These are phyloP conservation scores for Parnassius orleans DNA, from an alignment of 2,888 invertebrate species.

Conservation along the genomic window DNA sequence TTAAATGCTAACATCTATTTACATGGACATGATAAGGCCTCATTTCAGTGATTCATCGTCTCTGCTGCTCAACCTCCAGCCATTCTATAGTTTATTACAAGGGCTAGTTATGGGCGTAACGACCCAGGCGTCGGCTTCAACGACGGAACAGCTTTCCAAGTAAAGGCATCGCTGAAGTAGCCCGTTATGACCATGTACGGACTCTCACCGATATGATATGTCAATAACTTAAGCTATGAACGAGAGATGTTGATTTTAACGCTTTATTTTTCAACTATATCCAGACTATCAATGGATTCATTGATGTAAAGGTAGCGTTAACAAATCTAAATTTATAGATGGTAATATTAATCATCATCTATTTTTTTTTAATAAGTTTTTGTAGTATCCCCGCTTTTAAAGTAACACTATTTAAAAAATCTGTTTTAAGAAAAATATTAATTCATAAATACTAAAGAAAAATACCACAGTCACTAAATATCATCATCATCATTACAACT, in stretches of 20 bases:
- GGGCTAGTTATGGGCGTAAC: constrained; percentile 35
- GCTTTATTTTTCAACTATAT: constrained; percentile 11
- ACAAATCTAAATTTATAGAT: too few species aligned
- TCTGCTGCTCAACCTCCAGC: constrained; percentile 12
- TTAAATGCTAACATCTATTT: constrained; percentile 6
- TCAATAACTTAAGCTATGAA: constrained; percentile 35
- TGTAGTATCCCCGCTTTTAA: too few species aligned
- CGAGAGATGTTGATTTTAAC: constrained; percentile 30
- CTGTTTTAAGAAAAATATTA: too few species aligned
- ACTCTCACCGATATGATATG: constrained; percentile 33
- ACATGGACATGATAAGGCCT: constrained; percentile 17
- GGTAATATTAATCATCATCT: too few species aligned
- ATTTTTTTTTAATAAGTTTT: too few species aligned
- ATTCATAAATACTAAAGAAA: too few species aligned
- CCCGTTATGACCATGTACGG: constrained; percentile 57
- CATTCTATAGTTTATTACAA: constrained; percentile 17
- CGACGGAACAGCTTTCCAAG: constrained; percentile 51
- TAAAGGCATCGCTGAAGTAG: constrained; percentile 51
- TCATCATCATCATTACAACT: too few species aligned
- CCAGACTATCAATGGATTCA: not conserved
- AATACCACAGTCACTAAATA: too few species aligned
- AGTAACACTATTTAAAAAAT: too few species aligned
- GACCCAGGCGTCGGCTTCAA: constrained; percentile 32
- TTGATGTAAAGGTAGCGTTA: not conserved
- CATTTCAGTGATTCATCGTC: constrained; percentile 10